Percentiles rank a stretch among this genome's conserved stretches.
These are phyloP conservation scores for Falcunculus frontatus DNA, from an alignment of 2,113 vertebrate species.

Conservation along the genomic window DNA sequence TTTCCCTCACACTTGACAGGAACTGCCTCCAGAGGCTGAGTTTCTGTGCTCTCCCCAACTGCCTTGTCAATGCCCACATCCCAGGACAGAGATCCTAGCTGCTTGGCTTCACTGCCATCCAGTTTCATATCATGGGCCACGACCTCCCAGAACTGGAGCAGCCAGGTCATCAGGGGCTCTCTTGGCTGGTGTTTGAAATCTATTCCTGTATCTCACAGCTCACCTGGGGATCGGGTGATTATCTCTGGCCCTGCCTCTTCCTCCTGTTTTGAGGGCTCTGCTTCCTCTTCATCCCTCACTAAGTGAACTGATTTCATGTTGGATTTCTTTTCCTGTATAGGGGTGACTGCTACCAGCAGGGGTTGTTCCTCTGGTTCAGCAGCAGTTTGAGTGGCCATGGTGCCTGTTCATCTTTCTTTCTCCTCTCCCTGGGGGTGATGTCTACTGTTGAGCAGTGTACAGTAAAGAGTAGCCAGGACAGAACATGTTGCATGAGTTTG, in stretches of 20 bases:
- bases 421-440: neutral
- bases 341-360: neutral
- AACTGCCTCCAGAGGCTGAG: neutral
- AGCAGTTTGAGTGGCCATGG: neutral
- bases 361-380: neutral
- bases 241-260: neutral
- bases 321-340: neutral
- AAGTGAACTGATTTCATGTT: neutral
- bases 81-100: neutral
- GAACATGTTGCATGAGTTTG: fast-evolving
- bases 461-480: neutral
- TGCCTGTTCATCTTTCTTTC: neutral
- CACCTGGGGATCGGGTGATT: fast-evolving
- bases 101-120: neutral
- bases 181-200: neutral
- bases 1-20: neutral
- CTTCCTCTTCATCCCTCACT: neutral
- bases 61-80: neutral
- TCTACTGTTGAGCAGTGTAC: neutral
- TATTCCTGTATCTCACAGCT: neutral
- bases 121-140: neutral
- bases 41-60: neutral
- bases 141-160: neutral
- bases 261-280: neutral
- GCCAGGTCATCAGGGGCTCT: neutral